Evolutionary conservation across 1,140 invertebrate species (phyloP).

Genomic region (Elysia chlorotica): DNA sequence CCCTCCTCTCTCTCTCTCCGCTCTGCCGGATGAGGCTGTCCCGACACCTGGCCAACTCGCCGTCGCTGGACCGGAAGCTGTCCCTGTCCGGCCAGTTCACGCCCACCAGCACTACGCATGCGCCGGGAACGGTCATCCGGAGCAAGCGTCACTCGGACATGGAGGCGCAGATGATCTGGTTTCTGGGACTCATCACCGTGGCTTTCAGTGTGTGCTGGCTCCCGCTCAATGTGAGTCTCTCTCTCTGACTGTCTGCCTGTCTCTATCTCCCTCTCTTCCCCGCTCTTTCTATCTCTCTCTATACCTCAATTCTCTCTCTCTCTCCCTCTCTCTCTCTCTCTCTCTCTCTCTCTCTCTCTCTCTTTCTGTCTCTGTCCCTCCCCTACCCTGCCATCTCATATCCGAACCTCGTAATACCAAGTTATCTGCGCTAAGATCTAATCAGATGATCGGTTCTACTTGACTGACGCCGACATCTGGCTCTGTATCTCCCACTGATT

Average conservation of each 20-base stretch:
- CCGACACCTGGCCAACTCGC: no score
- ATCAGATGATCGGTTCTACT: no score
- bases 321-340: slow-evolving; percentile 10
- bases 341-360: slow-evolving; percentile 14
- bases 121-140: slow-evolving; percentile 20
- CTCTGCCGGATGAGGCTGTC: no score
- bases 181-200: slow-evolving; percentile 61
- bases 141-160: slow-evolving; percentile 49
- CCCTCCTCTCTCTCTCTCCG: neutral
- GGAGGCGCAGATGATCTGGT: slow-evolving; percentile 62
- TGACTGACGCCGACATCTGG: no score
- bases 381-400: neutral
- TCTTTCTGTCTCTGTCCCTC: slow-evolving; percentile 2
- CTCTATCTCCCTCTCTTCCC: neutral
- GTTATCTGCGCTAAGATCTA: no score
- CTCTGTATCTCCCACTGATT: no score
- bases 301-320: neutral
- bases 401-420: no score
- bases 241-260: neutral
- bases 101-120: neutral
- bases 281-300: neutral
- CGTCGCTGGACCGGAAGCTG: slow-evolving; percentile 16
- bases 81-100: neutral
- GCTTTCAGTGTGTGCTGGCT: slow-evolving; percentile 61
- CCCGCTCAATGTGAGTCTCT: slow-evolving; percentile 30